These are phyloP conservation scores for Pan paniscus DNA, from an alignment of 2,113 vertebrate genomes.

Conservation along the genomic window DNA sequence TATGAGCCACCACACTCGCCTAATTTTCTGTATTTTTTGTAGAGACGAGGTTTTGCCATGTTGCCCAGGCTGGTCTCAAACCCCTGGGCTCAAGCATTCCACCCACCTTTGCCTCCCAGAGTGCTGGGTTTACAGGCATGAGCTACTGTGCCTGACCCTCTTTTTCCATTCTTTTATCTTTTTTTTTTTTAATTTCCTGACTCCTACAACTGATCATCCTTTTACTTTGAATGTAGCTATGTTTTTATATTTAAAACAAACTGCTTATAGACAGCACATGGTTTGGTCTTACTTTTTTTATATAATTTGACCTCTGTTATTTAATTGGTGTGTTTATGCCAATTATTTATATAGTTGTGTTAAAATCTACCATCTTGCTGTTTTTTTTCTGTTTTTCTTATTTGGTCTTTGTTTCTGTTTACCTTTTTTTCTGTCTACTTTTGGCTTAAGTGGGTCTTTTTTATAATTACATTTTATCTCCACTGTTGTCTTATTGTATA, in stretches of 20 bases:
- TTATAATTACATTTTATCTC: not conserved
- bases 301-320: not conserved
- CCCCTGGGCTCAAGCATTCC: not conserved
- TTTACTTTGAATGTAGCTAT: not conserved
- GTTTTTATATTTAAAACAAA: not conserved
- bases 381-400: not conserved
- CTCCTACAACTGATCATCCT: not conserved
- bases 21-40: not conserved
- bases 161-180: not conserved
- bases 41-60: not conserved
- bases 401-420: not conserved
- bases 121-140: not conserved
- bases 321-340: not conserved
- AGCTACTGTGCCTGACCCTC: not conserved
- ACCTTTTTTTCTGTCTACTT: not conserved
- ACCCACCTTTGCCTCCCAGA: not conserved
- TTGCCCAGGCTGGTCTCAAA: not conserved
- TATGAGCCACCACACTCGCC: too few species aligned
- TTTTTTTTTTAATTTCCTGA: not conserved
- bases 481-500: not conserved
- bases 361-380: not conserved
- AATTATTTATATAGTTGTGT: not conserved
- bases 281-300: not conserved
- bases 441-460: not conserved
- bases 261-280: not conserved